These are phyloP conservation scores for Eurosta solidaginis DNA, from an alignment of 1,140 invertebrate species.

Conservation along the genomic window DNA sequence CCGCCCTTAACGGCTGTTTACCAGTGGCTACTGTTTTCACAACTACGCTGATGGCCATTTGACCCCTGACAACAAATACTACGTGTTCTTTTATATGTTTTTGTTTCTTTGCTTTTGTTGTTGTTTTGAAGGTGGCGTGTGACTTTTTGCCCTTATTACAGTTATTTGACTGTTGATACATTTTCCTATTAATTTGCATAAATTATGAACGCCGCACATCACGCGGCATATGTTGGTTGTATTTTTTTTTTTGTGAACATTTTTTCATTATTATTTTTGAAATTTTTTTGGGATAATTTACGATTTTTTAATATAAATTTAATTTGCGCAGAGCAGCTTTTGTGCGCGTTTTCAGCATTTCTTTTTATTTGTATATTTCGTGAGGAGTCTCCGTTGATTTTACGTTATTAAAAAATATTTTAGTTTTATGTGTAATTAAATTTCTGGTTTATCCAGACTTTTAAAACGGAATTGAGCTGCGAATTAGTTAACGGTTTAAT, in stretches of 20 bases:
- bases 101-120: not conserved
- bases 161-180: constrained; percentile 24
- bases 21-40: not conserved
- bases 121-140: not conserved
- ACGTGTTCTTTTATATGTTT: too few species aligned
- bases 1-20: not conserved
- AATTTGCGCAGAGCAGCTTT: not conserved
- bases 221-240: not conserved
- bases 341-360: not conserved
- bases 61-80: not conserved
- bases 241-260: constrained; percentile 23
- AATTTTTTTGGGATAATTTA: constrained; percentile 33
- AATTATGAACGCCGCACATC: constrained; percentile 29
- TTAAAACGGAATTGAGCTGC: not conserved
- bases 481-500: constrained; percentile 18
- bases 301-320: constrained; percentile 27
- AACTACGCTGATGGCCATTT: not conserved
- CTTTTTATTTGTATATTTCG: not conserved
- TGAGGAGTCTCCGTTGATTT: not conserved
- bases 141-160: constrained; percentile 39
- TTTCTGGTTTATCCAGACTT: not conserved
- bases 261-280: constrained; percentile 33
- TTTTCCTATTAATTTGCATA: constrained; percentile 35
- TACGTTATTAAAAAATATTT: constrained; percentile 14
- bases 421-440: constrained; percentile 10